These are phyloP conservation scores for Etheostoma nigrum DNA, from an alignment of 2,797 vertebrate species.

Conservation along the genomic window DNA sequence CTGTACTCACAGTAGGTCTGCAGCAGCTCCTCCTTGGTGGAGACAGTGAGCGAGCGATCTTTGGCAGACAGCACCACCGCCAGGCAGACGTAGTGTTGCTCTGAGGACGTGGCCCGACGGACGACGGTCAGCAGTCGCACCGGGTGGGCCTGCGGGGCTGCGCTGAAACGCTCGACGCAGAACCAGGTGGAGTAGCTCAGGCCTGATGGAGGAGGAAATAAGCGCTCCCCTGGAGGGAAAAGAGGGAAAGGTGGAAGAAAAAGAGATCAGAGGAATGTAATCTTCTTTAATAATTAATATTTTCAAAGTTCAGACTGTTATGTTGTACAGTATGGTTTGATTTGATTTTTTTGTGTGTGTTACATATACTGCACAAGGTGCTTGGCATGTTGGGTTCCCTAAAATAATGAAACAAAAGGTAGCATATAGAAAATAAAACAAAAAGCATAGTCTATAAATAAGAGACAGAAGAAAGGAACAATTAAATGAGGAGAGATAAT, in stretches of 20 bases:
- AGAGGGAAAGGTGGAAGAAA: background rate
- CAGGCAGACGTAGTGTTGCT: constrained; percentile 96
- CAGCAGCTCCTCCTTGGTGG: constrained; percentile 96
- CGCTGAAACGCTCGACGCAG: constrained; percentile 95
- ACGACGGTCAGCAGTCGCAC: constrained; percentile 94
- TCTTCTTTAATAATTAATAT: background rate
- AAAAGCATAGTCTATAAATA: too few relatives aligned
- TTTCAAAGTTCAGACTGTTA: background rate
- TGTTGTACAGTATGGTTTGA: background rate
- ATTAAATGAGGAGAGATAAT: too few relatives aligned
- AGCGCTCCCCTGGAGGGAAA: constrained; percentile 88
- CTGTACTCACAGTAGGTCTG: constrained; percentile 90
- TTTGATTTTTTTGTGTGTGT: too few relatives aligned
- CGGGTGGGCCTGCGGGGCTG: constrained; percentile 89
- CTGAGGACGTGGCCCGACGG: constrained; percentile 92
- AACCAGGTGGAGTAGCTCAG: constrained; percentile 97
- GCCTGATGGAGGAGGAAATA: constrained; percentile 96
- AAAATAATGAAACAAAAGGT: too few relatives aligned
- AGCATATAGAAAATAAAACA: too few relatives aligned
- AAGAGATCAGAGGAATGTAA: too few relatives aligned
- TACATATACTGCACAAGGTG: too few relatives aligned
- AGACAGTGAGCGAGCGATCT: constrained; percentile 93
- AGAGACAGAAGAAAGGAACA: too few relatives aligned
- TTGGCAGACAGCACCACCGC: constrained; percentile 92
- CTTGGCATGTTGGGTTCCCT: too few relatives aligned